A percentile compares a stretch with the other conserved stretches of the same genome.
Conservation (phyloP, 2,888 invertebrate species). For the Platynereis dumerilii region DNA sequence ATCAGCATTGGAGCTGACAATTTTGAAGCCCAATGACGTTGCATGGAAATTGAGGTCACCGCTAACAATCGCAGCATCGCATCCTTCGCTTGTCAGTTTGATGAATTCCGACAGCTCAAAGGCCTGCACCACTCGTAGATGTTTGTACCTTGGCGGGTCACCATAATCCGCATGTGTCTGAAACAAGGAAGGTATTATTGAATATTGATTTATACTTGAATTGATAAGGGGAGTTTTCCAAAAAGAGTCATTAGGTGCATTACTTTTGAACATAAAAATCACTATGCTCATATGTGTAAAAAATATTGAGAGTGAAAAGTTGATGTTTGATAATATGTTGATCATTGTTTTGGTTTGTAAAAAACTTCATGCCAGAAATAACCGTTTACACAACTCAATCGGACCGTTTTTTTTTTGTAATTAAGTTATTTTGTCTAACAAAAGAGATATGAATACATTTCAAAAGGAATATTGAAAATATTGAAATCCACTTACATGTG, state of each 20-base stretch:
- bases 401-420: too few species aligned
- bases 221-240: neutral
- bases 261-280: too few species aligned
- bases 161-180: slow-evolving; percentile 95
- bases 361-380: too few species aligned
- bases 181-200: slow-evolving; percentile 12
- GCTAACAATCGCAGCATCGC: slow-evolving; percentile 83
- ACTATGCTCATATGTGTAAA: too few species aligned
- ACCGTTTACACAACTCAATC: too few species aligned
- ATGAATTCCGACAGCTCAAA: slow-evolving; percentile 95
- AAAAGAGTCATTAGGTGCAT: too few species aligned
- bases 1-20: slow-evolving; percentile 66
- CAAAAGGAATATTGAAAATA: too few species aligned
- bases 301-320: too few species aligned
- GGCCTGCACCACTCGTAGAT: slow-evolving; percentile 91
- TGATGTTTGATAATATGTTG: too few species aligned
- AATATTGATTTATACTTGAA: neutral
- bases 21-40: slow-evolving; percentile 69
- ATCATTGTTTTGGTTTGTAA: too few species aligned
- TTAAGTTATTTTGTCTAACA: too few species aligned
- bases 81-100: slow-evolving; percentile 75
- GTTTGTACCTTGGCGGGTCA: slow-evolving; percentile 80
- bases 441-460: too few species aligned
- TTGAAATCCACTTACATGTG: slow-evolving; percentile 87
- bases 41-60: slow-evolving; percentile 96